Conservation (phyloP, 2,113 vertebrate genomes). For the Phylloscopus trochilus region DNA sequence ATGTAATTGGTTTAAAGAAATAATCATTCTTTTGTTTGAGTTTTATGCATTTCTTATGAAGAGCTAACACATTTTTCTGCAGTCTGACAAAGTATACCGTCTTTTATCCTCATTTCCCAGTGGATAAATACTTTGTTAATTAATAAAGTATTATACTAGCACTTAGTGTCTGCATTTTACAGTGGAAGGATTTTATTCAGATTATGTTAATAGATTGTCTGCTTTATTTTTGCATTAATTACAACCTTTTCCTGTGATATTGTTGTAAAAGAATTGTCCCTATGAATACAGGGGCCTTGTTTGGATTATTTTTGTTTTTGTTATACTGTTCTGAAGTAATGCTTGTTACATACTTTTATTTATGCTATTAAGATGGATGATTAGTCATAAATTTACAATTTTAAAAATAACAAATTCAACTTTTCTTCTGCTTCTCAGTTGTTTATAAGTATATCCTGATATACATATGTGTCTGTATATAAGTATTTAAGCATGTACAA, state of each 20-base stretch:
- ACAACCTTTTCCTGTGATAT: conserved; percentile 64
- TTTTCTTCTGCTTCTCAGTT: background rate
- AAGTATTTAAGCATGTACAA: background rate
- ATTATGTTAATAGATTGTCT: conserved; percentile 81
- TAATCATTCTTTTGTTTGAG: conserved; percentile 78
- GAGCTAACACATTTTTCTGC: conserved; percentile 75
- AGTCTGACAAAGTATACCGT: conserved; percentile 71
- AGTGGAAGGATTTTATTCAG: conserved; percentile 75
- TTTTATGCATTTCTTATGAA: conserved; percentile 79
- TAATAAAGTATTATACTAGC: conserved; percentile 79
- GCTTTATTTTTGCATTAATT: conserved; percentile 76
- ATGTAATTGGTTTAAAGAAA: conserved; percentile 80
- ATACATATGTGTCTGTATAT: background rate
- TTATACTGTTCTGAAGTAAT: conserved; percentile 47
- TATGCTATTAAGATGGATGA: background rate
- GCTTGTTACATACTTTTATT: conserved; percentile 40
- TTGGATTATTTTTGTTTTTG: conserved; percentile 68
- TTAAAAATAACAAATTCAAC: background rate
- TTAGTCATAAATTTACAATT: background rate
- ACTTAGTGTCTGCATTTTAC: conserved; percentile 76
- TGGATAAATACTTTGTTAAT: conserved; percentile 82
- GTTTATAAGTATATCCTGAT: background rate
- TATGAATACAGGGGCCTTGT: conserved; percentile 53
- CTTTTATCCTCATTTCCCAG: conserved; percentile 78
- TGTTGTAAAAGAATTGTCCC: conserved; percentile 60